A percentile compares a stretch with the other conserved stretches of the same genome.
phyloP scores from a whole-genome alignment of 53 echinoderm and acorn worm genomes.

The Henricia sp. region DNA sequence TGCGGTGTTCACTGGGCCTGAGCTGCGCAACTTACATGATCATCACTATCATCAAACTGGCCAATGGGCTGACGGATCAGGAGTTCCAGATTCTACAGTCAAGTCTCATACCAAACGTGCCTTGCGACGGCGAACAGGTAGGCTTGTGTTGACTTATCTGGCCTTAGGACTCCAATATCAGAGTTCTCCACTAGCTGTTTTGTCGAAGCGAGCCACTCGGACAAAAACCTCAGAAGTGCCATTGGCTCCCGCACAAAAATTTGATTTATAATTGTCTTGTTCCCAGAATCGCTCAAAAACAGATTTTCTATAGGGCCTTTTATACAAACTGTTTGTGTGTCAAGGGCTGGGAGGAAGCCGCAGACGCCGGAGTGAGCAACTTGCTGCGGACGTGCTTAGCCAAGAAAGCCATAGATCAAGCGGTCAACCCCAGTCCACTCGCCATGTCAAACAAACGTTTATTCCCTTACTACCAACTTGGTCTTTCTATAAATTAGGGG shows the following conservation, averaged over 20 bases:
- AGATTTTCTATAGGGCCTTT: no score
- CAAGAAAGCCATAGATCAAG: conserved; percentile 88
- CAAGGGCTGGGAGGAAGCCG: conserved; percentile 97
- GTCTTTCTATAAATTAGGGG: no score
- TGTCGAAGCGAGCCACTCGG: no score
- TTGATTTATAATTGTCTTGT: no score
- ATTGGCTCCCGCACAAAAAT: no score
- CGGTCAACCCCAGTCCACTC: conserved; percentile 81
- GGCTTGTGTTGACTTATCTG: background rate
- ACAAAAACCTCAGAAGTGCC: no score
- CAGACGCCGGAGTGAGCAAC: conserved; percentile 78
- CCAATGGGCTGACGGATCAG: conserved; percentile 69
- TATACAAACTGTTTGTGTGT: background rate
- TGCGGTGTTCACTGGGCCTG: conserved; percentile 91
- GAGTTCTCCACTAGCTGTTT: no score
- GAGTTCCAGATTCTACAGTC: conserved; percentile 77
- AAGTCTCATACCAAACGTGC: conserved; percentile 77
- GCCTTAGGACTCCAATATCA: no score
- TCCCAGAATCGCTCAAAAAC: no score
- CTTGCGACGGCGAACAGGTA: conserved; percentile 87
- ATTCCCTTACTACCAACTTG: no score
- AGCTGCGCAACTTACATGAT: conserved; percentile 88
- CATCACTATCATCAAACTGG: conserved; percentile 72
- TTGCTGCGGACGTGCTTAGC: conserved; percentile 89
- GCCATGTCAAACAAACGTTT: no score